A percentile compares a stretch with the other conserved stretches of the same genome.
These are phyloP conservation scores for Masticophis lateralis DNA, from an alignment of 2,797 vertebrate genomes.

Conservation along the genomic window DNA sequence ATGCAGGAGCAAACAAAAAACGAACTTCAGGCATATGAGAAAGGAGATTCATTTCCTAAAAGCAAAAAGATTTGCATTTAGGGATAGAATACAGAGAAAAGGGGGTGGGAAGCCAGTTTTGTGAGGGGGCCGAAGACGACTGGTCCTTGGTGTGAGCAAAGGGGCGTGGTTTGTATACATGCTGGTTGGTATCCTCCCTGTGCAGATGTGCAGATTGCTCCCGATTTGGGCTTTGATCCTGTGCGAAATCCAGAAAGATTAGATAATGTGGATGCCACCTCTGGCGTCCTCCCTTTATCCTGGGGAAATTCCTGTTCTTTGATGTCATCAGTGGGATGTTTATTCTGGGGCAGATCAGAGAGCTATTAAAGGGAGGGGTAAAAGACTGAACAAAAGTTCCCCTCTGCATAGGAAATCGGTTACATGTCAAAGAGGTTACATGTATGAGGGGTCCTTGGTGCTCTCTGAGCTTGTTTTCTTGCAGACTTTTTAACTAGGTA, in stretches of 20 bases:
- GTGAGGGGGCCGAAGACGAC: background rate
- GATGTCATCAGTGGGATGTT: too few relatives aligned
- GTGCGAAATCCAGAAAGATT: background rate
- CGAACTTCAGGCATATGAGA: background rate
- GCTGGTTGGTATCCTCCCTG: background rate
- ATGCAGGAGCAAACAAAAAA: background rate
- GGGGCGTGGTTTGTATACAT: background rate
- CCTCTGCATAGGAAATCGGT: too few relatives aligned
- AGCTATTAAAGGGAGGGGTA: too few relatives aligned
- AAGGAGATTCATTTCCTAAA: background rate
- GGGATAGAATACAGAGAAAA: background rate
- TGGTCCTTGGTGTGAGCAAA: background rate
- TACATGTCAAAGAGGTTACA: too few relatives aligned
- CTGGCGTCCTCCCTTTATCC: background rate
- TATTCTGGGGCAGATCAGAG: too few relatives aligned
- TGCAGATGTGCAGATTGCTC: background rate
- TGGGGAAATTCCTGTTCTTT: background rate
- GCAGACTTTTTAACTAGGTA: too few relatives aligned
- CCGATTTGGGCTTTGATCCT: background rate
- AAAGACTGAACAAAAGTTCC: too few relatives aligned
- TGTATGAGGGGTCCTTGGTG: too few relatives aligned
- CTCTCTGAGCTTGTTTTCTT: too few relatives aligned
- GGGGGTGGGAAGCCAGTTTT: background rate
- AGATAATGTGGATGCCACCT: background rate
- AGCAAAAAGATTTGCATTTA: background rate